Evolutionary conservation across 2,888 invertebrate species (phyloP).

Genomic region (Coecobrya sp.): DNA sequence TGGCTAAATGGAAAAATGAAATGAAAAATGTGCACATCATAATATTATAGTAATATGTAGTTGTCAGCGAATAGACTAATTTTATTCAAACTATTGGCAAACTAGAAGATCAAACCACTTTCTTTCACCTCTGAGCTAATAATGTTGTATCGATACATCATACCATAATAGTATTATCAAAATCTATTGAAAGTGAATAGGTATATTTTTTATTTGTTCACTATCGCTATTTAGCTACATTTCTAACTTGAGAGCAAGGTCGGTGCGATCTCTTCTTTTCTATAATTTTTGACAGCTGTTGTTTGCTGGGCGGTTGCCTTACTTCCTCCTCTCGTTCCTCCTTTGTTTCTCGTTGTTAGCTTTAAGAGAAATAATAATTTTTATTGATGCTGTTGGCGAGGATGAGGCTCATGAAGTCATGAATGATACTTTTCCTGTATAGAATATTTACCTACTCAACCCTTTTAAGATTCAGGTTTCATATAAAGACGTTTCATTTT

Average conservation of each 20-base stretch:
- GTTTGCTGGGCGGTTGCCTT: constrained; percentile 57
- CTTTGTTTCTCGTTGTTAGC: constrained; percentile 6
- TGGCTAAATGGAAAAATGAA: not conserved
- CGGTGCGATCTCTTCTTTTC: not conserved
- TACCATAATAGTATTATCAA: constrained; percentile 24
- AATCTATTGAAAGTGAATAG: constrained; percentile 64
- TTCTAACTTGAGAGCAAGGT: constrained; percentile 26
- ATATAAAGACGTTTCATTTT: constrained; percentile 22
- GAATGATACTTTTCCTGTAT: constrained; percentile 9
- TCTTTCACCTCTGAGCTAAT: constrained; percentile 65
- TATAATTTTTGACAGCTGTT: constrained; percentile 65
- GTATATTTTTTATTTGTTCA: constrained; percentile 52
- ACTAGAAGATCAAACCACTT: constrained; percentile 57
- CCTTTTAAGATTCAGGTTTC: constrained; percentile 51
- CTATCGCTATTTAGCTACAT: not conserved
- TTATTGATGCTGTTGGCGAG: not conserved
- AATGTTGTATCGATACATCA: constrained; percentile 1
- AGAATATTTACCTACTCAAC: not conserved
- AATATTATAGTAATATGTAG: constrained; percentile 11
- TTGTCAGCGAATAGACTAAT: constrained; percentile 23
- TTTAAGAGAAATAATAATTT: constrained; percentile 2
- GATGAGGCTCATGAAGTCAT: not conserved
- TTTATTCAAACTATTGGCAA: constrained; percentile 63
- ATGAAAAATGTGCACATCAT: not conserved
- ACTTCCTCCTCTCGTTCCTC: constrained; percentile 36